Percentiles rank a stretch among this genome's conserved stretches.
Evolutionary conservation across 2,113 vertebrate genomes (phyloP).

Genomic region (Porphyrio hochstetteri): DNA sequence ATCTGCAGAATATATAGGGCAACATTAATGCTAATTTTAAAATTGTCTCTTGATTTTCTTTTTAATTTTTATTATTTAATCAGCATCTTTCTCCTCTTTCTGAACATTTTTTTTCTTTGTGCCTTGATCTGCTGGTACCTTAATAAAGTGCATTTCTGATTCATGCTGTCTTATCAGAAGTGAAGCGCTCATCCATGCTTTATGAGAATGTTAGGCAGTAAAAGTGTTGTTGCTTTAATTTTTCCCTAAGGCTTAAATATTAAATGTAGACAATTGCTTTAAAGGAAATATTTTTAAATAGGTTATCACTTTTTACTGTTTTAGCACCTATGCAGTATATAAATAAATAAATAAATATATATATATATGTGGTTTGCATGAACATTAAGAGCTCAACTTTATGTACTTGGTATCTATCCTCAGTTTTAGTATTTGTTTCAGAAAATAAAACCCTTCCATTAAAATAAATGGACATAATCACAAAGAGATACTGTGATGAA

Average conservation of each 20-base stretch:
- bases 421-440: not conserved
- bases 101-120: not conserved
- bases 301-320: constrained; percentile 1
- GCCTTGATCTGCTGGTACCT: not conserved
- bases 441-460: not conserved
- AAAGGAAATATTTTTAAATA: constrained; percentile 14
- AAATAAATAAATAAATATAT: not conserved
- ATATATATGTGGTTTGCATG: not conserved
- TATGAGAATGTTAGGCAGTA: not conserved
- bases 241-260: constrained; percentile 35
- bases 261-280: constrained; percentile 6
- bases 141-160: not conserved
- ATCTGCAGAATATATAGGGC: not conserved
- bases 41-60: not conserved
- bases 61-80: not conserved
- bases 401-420: not conserved
- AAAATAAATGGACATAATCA: not conserved
- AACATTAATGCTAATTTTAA: not conserved
- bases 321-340: not conserved
- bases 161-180: not conserved
- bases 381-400: not conserved
- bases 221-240: constrained; percentile 25
- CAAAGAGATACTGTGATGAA: not conserved
- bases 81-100: not conserved
- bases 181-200: constrained; percentile 4